Evolutionary conservation across 1,140 invertebrate genomes (phyloP).

Genomic region (Diabrotica undecimpunctata): DNA sequence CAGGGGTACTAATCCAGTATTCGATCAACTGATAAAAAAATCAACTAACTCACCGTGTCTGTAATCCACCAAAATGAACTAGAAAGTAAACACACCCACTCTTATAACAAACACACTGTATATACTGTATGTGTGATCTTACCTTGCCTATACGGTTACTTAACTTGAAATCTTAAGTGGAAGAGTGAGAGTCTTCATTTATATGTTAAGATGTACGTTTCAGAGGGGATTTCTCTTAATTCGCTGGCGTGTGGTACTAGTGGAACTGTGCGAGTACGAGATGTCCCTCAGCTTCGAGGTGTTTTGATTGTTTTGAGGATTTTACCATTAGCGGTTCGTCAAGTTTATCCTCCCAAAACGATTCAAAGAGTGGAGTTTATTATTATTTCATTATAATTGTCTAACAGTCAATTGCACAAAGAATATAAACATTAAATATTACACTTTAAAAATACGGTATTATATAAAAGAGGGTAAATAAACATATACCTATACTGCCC

Average conservation of each 20-base stretch:
- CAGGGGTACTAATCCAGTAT: background rate
- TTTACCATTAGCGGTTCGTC: too few species aligned
- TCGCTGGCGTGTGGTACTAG: background rate
- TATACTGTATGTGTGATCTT: constrained; percentile 24
- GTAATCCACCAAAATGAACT: constrained; percentile 15
- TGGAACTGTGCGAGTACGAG: background rate
- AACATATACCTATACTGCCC: too few species aligned
- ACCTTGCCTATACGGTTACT: constrained; percentile 30
- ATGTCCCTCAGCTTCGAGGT: background rate
- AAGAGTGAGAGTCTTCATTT: constrained; percentile 33
- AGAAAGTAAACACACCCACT: constrained; percentile 32
- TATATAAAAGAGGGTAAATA: too few species aligned
- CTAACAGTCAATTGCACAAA: too few species aligned
- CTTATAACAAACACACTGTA: constrained; percentile 23
- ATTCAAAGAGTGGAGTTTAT: too few species aligned
- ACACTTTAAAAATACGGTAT: too few species aligned
- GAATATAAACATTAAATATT: too few species aligned
- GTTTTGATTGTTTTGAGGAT: background rate
- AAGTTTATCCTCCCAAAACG: too few species aligned
- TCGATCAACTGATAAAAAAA: background rate
- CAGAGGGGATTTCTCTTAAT: constrained; percentile 11
- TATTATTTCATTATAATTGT: too few species aligned
- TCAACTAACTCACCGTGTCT: constrained; percentile 12
- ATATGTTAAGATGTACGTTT: constrained; percentile 15
- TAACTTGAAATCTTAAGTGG: constrained; percentile 27